Conservation (phyloP, 2,797 vertebrate genomes). For the Rhincodon typus region DNA sequence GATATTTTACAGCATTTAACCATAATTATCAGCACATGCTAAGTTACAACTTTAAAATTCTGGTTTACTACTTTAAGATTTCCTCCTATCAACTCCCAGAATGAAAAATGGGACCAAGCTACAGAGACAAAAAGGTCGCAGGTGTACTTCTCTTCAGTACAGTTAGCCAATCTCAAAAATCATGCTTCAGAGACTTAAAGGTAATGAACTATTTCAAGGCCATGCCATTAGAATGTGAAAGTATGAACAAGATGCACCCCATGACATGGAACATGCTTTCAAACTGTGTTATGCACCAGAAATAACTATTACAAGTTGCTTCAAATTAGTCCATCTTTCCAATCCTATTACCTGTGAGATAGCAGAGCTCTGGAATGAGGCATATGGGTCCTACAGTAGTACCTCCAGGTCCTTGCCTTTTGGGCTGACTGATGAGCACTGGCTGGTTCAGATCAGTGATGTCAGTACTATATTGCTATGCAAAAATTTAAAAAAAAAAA, state of each 20-base stretch:
- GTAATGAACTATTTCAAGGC: neutral
- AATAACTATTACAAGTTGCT: neutral
- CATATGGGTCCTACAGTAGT: constrained; percentile 61
- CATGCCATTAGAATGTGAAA: neutral
- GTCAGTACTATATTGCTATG: constrained; percentile 78
- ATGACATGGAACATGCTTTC: neutral
- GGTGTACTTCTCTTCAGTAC: neutral
- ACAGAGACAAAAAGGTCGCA: neutral
- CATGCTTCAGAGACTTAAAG: neutral
- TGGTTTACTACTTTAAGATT: neutral
- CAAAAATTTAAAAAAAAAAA: constrained; percentile 36
- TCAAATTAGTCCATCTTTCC: neutral
- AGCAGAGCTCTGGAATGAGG: constrained; percentile 89
- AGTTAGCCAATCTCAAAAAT: neutral
- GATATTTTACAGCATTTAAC: neutral
- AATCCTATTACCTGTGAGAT: constrained; percentile 68
- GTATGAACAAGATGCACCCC: neutral
- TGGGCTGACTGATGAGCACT: constrained; percentile 74
- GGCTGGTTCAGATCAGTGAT: constrained; percentile 76
- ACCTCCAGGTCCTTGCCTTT: constrained; percentile 53
- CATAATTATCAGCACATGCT: neutral
- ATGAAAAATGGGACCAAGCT: neutral
- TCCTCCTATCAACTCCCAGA: neutral
- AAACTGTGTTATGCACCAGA: neutral
- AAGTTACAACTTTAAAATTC: neutral